Evolutionary conservation across 92 coral and sea anemone genomes (phyloP).

Genomic region (Paragorgia papillata): DNA sequence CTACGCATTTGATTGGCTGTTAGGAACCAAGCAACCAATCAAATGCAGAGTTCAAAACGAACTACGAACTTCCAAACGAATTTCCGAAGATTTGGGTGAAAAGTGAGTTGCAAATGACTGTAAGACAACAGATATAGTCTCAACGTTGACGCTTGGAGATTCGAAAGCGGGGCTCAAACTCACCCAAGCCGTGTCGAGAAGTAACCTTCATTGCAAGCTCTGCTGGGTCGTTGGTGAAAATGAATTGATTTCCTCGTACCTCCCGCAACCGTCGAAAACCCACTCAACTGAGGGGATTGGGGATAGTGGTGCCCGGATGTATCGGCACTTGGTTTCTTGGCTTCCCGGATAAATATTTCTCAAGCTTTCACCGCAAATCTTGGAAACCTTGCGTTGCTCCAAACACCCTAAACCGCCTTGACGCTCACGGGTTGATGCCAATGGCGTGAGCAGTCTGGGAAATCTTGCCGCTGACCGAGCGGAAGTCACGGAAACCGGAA

Average conservation of each 20-base stretch:
- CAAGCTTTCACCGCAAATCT: conserved; percentile 18
- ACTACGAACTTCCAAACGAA: too few species aligned
- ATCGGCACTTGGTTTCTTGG: conserved; percentile 20
- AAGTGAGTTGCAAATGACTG: too few species aligned
- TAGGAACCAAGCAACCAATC: too few species aligned
- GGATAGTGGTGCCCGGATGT: conserved; percentile 27
- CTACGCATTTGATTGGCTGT: too few species aligned
- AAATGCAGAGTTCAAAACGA: too few species aligned
- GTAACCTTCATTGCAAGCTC: too few species aligned
- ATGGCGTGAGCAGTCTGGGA: conserved; percentile 26
- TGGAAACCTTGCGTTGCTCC: conserved; percentile 4
- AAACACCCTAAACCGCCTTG: conserved; percentile 3
- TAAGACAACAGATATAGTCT: too few species aligned
- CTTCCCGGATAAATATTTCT: background rate
- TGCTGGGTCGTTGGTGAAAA: too few species aligned
- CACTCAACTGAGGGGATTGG: conserved; percentile 32
- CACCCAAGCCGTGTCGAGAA: too few species aligned
- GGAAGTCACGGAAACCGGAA: conserved; percentile 18
- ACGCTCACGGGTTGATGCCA: background rate
- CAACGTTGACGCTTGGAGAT: too few species aligned
- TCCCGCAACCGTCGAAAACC: conserved; percentile 27
- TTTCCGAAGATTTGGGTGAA: too few species aligned
- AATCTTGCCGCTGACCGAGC: background rate
- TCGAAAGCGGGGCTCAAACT: too few species aligned
- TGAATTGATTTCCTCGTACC: background rate